phyloP scores from a whole-genome alignment of 1,140 invertebrate genomes.

The Euwallacea similis region DNA sequence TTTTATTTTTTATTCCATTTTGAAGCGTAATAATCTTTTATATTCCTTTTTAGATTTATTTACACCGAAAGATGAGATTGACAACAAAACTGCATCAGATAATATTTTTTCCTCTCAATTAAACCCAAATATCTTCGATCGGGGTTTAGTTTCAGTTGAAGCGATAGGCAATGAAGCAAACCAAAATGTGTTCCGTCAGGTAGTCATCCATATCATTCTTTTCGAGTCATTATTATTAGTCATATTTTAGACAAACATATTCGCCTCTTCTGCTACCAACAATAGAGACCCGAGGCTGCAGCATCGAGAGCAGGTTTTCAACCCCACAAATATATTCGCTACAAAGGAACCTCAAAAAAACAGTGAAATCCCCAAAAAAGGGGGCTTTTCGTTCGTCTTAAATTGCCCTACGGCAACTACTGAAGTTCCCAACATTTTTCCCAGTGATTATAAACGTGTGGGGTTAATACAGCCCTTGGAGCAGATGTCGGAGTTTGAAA shows the following conservation, averaged over 20 bases:
- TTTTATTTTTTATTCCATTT: too few species aligned
- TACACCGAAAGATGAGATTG: constrained; percentile 5
- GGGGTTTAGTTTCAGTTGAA: neutral
- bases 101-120: constrained; percentile 7
- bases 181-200: neutral
- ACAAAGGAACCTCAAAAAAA: neutral
- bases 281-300: neutral
- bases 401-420: constrained; percentile 17
- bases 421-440: constrained; percentile 24
- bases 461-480: neutral
- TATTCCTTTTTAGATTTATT: constrained; percentile 1
- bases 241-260: neutral
- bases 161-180: neutral
- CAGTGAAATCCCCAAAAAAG: constrained; percentile 16
- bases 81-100: neutral
- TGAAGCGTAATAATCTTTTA: too few species aligned
- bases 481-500: neutral
- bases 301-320: neutral
- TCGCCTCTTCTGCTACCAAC: neutral
- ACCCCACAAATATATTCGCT: constrained; percentile 2
- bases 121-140: constrained; percentile 12
- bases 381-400: constrained; percentile 32
- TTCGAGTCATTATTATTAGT: neutral
- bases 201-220: neutral
- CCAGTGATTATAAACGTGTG: constrained; percentile 20